Evolutionary conservation across 2,797 vertebrate species (phyloP).

Genomic region (Bryconaethiops microstoma): DNA sequence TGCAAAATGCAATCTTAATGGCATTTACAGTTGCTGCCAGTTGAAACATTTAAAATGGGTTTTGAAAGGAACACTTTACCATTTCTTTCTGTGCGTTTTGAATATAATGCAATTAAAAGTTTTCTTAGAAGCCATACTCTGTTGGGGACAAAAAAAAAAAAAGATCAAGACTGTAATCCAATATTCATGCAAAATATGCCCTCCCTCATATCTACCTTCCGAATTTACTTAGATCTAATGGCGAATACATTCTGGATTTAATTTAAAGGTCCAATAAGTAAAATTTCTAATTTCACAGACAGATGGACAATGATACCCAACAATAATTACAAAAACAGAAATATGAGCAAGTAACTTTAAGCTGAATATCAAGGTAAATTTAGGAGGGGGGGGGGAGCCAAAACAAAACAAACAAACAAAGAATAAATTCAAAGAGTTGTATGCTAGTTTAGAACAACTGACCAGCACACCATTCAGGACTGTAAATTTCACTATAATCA

Average conservation of each 20-base stretch:
- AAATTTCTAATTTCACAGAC: too few species aligned
- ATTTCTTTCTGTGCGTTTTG: slow-evolving; percentile 91
- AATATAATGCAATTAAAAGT: slow-evolving; percentile 89
- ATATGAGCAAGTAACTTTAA: too few species aligned
- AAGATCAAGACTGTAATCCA: neutral
- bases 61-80: slow-evolving; percentile 79
- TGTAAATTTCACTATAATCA: too few species aligned
- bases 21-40: neutral
- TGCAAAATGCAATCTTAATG: neutral
- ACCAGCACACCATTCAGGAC: too few species aligned
- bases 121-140: slow-evolving; percentile 94
- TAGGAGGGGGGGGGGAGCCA: too few species aligned
- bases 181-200: too few species aligned
- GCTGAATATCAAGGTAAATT: too few species aligned
- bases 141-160: slow-evolving; percentile 41
- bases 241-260: neutral
- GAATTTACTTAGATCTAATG: neutral
- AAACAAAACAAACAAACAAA: too few species aligned
- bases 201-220: neutral
- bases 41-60: neutral
- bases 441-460: too few species aligned
- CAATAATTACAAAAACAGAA: too few species aligned
- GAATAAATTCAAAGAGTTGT: too few species aligned
- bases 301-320: too few species aligned
- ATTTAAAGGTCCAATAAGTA: slow-evolving; percentile 19